A percentile compares a stretch with the other conserved stretches of the same genome.
Conservation (phyloP, 2,113 vertebrate species). For the Nyctereutes procyonoides region DNA sequence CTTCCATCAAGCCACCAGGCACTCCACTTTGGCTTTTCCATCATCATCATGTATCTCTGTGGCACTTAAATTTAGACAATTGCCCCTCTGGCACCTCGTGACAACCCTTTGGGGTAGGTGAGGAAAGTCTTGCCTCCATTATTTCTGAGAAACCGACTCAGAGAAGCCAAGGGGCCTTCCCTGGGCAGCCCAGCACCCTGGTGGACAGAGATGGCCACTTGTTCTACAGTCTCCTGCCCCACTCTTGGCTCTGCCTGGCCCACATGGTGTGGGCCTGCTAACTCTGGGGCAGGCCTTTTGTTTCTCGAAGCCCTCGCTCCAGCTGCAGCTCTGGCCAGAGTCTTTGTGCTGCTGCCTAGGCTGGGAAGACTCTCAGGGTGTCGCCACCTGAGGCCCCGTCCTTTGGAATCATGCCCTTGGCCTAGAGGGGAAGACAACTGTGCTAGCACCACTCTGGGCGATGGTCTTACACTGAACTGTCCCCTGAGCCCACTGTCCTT, state of each 20-base stretch:
- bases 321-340: background rate
- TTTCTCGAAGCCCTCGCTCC: background rate
- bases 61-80: slow-evolving; percentile 5
- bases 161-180: background rate
- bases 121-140: background rate
- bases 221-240: background rate
- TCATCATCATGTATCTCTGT: background rate
- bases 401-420: background rate
- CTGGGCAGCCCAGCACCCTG: background rate
- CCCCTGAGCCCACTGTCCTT: background rate
- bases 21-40: background rate
- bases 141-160: background rate
- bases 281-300: background rate
- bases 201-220: background rate
- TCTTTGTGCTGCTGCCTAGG: background rate
- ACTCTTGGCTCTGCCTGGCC: background rate
- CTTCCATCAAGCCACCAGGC: background rate
- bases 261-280: background rate
- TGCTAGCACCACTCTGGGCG: background rate
- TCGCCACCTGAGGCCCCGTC: background rate
- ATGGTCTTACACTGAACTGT: background rate
- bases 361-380: background rate
- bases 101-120: background rate
- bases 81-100: background rate
- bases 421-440: background rate